Evolutionary conservation across 2,113 vertebrate genomes (phyloP).

Genomic region (Condylura cristata): DNA sequence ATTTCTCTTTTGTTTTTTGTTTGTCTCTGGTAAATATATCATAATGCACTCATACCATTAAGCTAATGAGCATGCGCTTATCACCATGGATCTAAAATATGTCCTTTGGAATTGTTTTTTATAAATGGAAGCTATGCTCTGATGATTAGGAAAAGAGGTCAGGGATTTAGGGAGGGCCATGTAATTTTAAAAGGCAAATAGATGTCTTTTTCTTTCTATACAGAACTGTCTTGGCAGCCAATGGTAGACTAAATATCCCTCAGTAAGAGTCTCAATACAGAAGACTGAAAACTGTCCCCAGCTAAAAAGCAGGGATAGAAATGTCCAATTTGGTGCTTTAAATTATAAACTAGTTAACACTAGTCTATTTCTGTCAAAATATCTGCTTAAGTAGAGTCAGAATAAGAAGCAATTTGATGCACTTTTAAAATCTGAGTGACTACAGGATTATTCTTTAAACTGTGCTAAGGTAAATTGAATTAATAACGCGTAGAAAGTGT

Average conservation of each 20-base stretch:
- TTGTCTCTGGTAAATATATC: constrained; percentile 15
- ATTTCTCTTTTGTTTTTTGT: constrained; percentile 48
- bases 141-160: constrained; percentile 14
- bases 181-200: constrained; percentile 23
- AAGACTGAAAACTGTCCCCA: constrained; percentile 30
- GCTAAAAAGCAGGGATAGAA: constrained; percentile 42
- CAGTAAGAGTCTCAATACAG: constrained; percentile 29
- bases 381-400: neutral
- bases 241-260: constrained; percentile 60
- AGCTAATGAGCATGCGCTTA: neutral
- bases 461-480: neutral
- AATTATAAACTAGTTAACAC: constrained; percentile 35
- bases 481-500: neutral
- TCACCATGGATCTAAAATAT: constrained; percentile 40
- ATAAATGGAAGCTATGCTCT: constrained; percentile 43
- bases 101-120: constrained; percentile 61
- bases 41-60: neutral
- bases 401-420: constrained; percentile 51
- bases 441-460: neutral
- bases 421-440: neutral
- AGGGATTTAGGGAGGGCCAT: constrained; percentile 35
- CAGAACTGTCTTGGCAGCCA: neutral
- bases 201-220: constrained; percentile 50
- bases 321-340: neutral
- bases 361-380: constrained; percentile 54